Evolutionary conservation across 2,797 vertebrate genomes (phyloP).

Genomic region (Coendou prehensilis): DNA sequence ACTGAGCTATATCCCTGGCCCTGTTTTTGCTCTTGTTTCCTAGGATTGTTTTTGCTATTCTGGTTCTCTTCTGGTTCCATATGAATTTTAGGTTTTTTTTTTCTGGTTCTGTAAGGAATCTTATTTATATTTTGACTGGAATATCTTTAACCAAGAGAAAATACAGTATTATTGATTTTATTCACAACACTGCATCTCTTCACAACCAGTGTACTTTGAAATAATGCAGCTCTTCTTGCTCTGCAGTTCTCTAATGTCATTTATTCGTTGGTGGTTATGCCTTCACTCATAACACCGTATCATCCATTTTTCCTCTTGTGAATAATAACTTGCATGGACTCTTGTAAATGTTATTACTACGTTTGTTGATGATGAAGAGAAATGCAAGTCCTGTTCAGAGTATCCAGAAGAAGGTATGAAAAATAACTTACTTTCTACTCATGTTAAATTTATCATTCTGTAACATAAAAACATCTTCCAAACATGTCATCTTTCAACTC

Average conservation of each 20-base stretch:
- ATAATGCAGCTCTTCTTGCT: neutral
- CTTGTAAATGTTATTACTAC: neutral
- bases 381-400: neutral
- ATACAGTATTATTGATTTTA: neutral
- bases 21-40: neutral
- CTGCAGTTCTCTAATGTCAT: neutral
- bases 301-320: neutral
- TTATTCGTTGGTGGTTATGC: conserved; percentile 9
- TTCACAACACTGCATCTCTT: neutral
- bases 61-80: neutral
- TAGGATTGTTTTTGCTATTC: neutral
- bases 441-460: neutral
- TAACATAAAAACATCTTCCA: conserved; percentile 29
- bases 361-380: neutral
- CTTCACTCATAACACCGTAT: neutral
- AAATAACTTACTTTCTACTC: neutral
- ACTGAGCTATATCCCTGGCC: too few species aligned
- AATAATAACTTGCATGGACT: neutral
- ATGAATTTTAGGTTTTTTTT: neutral
- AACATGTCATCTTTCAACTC: neutral
- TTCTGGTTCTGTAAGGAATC: neutral
- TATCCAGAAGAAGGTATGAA: neutral
- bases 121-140: neutral
- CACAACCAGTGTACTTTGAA: conserved; percentile 6
- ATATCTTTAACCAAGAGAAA: neutral